Percentiles rank a stretch among this genome's conserved stretches.
These are phyloP conservation scores for Polydrusus tereticollis DNA, from an alignment of 2,888 invertebrate genomes.

Conservation along the genomic window DNA sequence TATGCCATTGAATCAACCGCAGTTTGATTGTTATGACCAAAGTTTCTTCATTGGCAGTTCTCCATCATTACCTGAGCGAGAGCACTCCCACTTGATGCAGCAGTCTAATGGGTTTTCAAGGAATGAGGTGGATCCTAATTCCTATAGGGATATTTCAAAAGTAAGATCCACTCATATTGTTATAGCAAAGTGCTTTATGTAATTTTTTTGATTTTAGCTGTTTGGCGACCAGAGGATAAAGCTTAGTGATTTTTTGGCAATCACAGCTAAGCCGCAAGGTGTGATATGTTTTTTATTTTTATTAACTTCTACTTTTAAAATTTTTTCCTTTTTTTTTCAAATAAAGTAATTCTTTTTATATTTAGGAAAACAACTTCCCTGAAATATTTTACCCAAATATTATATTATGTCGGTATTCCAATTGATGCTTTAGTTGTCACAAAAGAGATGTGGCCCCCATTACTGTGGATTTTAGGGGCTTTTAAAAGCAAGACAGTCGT, in stretches of 20 bases:
- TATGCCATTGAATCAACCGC: constrained; percentile 18
- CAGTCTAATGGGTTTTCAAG: constrained; percentile 13
- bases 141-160: constrained; percentile 51
- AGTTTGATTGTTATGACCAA: constrained; percentile 59
- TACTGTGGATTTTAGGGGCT: too few species aligned
- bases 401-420: too few species aligned
- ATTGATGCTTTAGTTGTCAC: too few species aligned
- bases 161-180: constrained; percentile 48
- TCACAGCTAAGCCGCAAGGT: constrained; percentile 64
- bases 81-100: neutral
- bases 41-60: constrained; percentile 61
- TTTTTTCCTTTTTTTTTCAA: constrained; percentile 17
- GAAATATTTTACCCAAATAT: too few species aligned
- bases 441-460: too few species aligned
- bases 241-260: constrained; percentile 64
- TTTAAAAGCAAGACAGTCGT: too few species aligned
- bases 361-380: too few species aligned
- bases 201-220: constrained; percentile 57
- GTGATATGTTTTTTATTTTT: constrained; percentile 52
- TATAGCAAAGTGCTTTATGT: constrained; percentile 15
- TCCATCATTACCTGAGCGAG: constrained; percentile 2
- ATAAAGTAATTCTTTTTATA: neutral
- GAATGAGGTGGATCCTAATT: constrained; percentile 23
- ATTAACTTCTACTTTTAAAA: neutral
- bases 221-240: constrained; percentile 65